Base-by-base conservation (phyloP, 2,888 invertebrate species). In the Thereva nobilitata region DNA sequence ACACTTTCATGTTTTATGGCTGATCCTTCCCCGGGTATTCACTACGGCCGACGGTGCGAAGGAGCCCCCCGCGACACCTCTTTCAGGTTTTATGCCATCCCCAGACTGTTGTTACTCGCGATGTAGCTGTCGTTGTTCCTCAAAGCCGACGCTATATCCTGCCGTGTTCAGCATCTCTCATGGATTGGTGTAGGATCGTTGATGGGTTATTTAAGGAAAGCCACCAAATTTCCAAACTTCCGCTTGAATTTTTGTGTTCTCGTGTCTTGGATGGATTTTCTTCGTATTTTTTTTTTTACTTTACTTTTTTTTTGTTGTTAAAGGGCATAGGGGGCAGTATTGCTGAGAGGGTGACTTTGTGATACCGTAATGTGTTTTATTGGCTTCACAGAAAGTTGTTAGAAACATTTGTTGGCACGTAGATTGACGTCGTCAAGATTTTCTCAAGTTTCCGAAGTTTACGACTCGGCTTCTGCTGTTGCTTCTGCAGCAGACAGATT, bases 1-100 rank as follows among this genome's bases (percentile, higher is more conserved):
- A 72, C 71, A 72, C 71, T 72, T 73, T 73, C 70, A 69, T 71
- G 69, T 71, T 70, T 72, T 72, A 71, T 70, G 66, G 59, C 59
- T 34, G 47, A 37, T 12, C 49, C 49, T 38, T 10, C 12, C 37
- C 10, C 5, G 59, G 44, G 41, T 34, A 23, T 44, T 7, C 34
- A 44, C 34, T 23, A 56, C 44, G 56, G 56, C 35, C 52, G 42
- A 50, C 34, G 37, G 52, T 63, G 52, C 63, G 50, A 50, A 63
- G 10, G 42, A 42, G 42, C 52, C 10, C 23, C 40, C 41, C 5
- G 10, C 41, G 47, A 23, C 50, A 45, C 34, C 35, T 67, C 50
- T 50, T 67, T 64, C 56, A n/a, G 42, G 42, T 12, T n/a, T 35
- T 44, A 45, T 50, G 40, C 61, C 23, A 10, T 61, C 34, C 54